phyloP scores from a whole-genome alignment of 2,797 vertebrate genomes.

The Bradypodion pumilum region DNA sequence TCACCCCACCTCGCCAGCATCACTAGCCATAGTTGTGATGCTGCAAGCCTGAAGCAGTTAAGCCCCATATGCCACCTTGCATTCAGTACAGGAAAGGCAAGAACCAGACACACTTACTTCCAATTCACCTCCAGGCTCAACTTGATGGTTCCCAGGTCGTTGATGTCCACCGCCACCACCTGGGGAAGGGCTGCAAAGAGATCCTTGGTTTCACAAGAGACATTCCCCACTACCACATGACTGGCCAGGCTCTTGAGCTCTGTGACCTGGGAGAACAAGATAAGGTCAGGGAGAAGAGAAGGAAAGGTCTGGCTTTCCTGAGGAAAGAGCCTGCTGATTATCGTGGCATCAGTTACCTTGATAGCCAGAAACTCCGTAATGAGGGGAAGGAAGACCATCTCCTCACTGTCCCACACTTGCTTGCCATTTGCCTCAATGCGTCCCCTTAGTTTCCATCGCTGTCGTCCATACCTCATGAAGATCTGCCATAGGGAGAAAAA shows the following conservation, averaged over 20 bases:
- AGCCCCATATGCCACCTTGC: background rate
- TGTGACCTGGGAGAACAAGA: slow-evolving; percentile 80
- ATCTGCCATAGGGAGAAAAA: slow-evolving; percentile 77
- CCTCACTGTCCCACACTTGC: slow-evolving; percentile 97
- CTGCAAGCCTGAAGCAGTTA: background rate
- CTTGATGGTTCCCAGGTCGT: slow-evolving; percentile 96
- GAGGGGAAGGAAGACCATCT: slow-evolving; percentile 91
- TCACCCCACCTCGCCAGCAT: background rate
- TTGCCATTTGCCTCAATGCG: slow-evolving; percentile 92
- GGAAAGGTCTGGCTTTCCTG: background rate
- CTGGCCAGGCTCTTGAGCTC: slow-evolving; percentile 95
- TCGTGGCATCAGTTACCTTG: slow-evolving; percentile 81
- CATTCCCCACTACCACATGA: slow-evolving; percentile 92
- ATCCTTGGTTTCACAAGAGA: slow-evolving; percentile 96
- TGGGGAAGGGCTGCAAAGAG: slow-evolving; percentile 91
- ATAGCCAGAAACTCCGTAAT: slow-evolving; percentile 93
- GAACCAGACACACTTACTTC: slow-evolving; percentile 83
- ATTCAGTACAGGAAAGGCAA: background rate
- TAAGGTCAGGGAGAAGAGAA: background rate
- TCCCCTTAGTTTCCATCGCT: slow-evolving; percentile 93
- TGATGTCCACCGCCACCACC: slow-evolving; percentile 95
- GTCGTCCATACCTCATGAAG: slow-evolving; percentile 93
- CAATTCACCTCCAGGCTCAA: slow-evolving; percentile 95
- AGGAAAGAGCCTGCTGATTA: no score
- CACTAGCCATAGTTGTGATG: background rate